These are phyloP conservation scores for Dasysyrphus tricinctus DNA, from an alignment of 2,888 invertebrate species.

Conservation along the genomic window DNA sequence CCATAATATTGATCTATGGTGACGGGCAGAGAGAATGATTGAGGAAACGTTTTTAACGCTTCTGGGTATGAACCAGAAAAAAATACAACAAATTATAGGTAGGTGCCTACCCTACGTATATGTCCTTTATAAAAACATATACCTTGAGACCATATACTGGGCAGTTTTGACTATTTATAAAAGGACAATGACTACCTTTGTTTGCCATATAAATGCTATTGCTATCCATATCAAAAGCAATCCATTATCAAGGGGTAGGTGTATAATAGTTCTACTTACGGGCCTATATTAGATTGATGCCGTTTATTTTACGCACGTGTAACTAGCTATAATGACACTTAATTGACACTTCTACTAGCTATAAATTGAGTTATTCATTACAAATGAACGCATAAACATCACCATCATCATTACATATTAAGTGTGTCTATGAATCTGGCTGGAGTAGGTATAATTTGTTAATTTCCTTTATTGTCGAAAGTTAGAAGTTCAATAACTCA, in stretches of 20 bases:
- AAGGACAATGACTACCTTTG: slow-evolving; percentile 30
- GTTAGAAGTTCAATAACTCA: neutral
- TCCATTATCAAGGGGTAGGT: slow-evolving; percentile 26
- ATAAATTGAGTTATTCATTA: slow-evolving; percentile 66
- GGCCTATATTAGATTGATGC: neutral
- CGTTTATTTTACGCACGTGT: slow-evolving; percentile 58
- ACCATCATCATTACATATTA: neutral
- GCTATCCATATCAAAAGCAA: slow-evolving; percentile 3
- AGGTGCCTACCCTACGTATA: neutral
- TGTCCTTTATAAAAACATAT: neutral
- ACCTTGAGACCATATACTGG: neutral
- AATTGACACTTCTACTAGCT: slow-evolving; percentile 57
- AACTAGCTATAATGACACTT: slow-evolving; percentile 64
- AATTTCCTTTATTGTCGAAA: slow-evolving; percentile 4
- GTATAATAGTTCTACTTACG: neutral
- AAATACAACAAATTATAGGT: neutral
- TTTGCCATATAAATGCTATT: slow-evolving; percentile 26
- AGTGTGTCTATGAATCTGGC: neutral
- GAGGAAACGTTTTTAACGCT: slow-evolving; percentile 11
- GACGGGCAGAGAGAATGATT: neutral
- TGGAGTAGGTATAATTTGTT: slow-evolving; percentile 5
- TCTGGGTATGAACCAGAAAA: neutral
- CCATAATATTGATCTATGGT: slow-evolving; percentile 31
- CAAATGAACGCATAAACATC: slow-evolving; percentile 20
- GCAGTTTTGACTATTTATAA: slow-evolving; percentile 5